Evolutionary conservation across 1,140 invertebrate genomes (phyloP).

Genomic region (Paracyclopina nana): DNA sequence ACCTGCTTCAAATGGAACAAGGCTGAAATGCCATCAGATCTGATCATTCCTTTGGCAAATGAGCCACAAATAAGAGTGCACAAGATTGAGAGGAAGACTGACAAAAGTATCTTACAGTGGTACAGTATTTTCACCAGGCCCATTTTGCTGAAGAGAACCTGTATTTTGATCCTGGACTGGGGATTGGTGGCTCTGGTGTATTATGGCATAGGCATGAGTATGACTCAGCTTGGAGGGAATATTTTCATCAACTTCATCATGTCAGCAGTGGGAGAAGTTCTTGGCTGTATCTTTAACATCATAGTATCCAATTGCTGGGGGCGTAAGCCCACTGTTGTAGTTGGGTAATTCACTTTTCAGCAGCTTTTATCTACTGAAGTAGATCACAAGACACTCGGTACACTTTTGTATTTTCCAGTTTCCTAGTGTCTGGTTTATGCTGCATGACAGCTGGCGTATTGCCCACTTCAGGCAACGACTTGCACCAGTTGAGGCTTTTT

Average conservation of each 20-base stretch:
- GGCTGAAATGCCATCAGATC: not conserved
- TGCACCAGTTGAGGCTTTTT: not conserved
- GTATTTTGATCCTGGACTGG: not conserved
- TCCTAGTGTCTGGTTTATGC: not conserved
- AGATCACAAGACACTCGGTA: no score
- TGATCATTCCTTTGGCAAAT: not conserved
- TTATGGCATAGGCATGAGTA: not conserved
- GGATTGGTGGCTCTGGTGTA: not conserved
- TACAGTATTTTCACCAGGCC: not conserved
- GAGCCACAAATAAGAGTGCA: not conserved
- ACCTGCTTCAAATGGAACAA: not conserved
- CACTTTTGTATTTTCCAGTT: not conserved
- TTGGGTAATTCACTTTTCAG: no score
- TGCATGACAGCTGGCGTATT: not conserved
- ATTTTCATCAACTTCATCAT: not conserved
- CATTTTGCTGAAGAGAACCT: not conserved
- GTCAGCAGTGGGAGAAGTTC: not conserved
- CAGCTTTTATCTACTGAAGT: no score
- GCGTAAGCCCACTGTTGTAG: not conserved
- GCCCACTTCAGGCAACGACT: no score
- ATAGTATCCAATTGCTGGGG: not conserved
- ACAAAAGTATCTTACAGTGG: no score
- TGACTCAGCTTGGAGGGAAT: not conserved
- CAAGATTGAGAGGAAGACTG: not conserved
- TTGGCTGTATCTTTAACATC: not conserved